Percentiles rank a stretch among this genome's conserved stretches.
Evolutionary conservation across 2,888 invertebrate species (phyloP).

Genomic region (Boloria euphrosyne): DNA sequence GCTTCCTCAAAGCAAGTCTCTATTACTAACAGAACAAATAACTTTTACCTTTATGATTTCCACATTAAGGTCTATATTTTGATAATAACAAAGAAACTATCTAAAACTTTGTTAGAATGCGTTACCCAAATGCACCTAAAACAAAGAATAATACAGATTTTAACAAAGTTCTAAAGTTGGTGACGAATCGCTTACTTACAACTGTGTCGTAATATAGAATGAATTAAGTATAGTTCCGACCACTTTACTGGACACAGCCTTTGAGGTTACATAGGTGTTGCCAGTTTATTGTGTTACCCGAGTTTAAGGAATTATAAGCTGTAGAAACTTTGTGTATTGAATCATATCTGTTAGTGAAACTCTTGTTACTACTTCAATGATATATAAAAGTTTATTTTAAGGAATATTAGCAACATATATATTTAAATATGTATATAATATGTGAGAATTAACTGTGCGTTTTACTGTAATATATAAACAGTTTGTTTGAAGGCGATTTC

Average conservation of each 20-base stretch:
- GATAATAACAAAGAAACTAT: constrained; percentile 37
- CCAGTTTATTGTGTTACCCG: constrained; percentile 46
- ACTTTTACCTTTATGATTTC: constrained; percentile 37
- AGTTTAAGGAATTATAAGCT: not conserved
- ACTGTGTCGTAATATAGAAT: constrained; percentile 50
- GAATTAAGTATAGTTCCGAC: constrained; percentile 55
- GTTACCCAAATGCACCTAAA: constrained; percentile 46
- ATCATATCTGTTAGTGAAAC: not conserved
- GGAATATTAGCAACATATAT: too few relatives aligned
- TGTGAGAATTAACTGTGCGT: too few relatives aligned
- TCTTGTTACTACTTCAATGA: too few relatives aligned
- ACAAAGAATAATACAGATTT: constrained; percentile 50
- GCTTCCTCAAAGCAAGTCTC: constrained; percentile 49
- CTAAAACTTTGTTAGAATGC: constrained; percentile 48
- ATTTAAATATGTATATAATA: too few relatives aligned
- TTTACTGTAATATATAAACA: too few relatives aligned
- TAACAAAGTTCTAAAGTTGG: constrained; percentile 56
- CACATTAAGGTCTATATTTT: constrained; percentile 46
- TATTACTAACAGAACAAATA: constrained; percentile 29
- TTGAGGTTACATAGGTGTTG: constrained; percentile 74
- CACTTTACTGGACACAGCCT: constrained; percentile 71
- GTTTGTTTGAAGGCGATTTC: too few relatives aligned
- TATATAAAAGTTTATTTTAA: too few relatives aligned
- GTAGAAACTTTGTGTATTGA: not conserved
- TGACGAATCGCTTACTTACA: constrained; percentile 47